A percentile compares a stretch with the other conserved stretches of the same genome.
Evolutionary conservation across 2,888 invertebrate species (phyloP).

Genomic region (Acanthoscelides obtectus): DNA sequence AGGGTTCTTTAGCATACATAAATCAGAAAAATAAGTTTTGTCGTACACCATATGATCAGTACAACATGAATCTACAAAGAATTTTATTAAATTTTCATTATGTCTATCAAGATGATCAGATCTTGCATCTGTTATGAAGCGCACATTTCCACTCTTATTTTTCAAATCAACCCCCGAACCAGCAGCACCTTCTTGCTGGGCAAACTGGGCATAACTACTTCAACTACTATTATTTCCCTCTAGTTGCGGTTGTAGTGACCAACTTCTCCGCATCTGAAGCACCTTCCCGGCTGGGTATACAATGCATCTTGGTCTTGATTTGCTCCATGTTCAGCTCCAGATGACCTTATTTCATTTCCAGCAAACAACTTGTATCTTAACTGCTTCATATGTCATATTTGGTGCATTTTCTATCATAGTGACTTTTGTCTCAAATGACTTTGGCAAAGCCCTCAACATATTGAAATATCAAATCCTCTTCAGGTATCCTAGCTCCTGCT

Average conservation of each 20-base stretch:
- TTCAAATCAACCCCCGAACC: no score
- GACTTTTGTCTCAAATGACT: slow-evolving; percentile 19
- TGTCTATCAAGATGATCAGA: no score
- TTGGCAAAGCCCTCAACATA: slow-evolving; percentile 14
- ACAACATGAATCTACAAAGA: no score
- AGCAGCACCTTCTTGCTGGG: no score
- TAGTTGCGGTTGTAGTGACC: slow-evolving; percentile 5
- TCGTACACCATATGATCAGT: no score
- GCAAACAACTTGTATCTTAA: slow-evolving; percentile 7
- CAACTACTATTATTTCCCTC: not conserved
- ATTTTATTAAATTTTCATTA: no score
- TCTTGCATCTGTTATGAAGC: no score
- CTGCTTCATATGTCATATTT: slow-evolving; percentile 8
- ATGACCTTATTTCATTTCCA: slow-evolving; percentile 3
- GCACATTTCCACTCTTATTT: no score
- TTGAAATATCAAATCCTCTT: slow-evolving; percentile 15
- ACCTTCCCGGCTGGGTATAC: slow-evolving; percentile 1
- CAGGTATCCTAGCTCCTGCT: slow-evolving; percentile 11
- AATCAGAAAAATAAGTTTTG: no score
- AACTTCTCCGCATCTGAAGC: slow-evolving; percentile 8
- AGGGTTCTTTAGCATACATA: no score
- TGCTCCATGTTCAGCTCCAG: not conserved
- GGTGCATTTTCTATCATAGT: slow-evolving; percentile 16
- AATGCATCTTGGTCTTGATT: not conserved
- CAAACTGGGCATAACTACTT: no score